Percentiles rank a stretch among this genome's conserved stretches.
Evolutionary conservation across 1,140 invertebrate genomes (phyloP).

Genomic region (Akabosia matsudoensis): DNA sequence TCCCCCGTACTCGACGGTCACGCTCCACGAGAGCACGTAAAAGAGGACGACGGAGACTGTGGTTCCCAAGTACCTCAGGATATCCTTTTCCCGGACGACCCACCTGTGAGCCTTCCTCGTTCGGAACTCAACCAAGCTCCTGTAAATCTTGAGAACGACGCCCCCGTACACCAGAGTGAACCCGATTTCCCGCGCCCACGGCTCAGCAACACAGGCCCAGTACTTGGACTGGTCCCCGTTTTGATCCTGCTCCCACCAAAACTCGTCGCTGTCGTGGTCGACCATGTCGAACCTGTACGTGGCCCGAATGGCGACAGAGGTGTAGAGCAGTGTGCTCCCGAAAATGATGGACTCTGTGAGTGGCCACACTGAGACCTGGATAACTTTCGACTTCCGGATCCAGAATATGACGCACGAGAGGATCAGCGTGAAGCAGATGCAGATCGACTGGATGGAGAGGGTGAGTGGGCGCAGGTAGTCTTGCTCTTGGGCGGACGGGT

Average conservation of each 20-base stretch:
- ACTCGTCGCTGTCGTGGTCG: slow-evolving; percentile 39
- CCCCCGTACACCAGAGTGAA: slow-evolving; percentile 88
- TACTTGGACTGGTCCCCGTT: slow-evolving; percentile 64
- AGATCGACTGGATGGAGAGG: slow-evolving; percentile 10
- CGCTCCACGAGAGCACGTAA: slow-evolving; percentile 83
- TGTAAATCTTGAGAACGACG: slow-evolving; percentile 83
- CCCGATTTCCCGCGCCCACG: slow-evolving; percentile 84
- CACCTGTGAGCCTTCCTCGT: slow-evolving; percentile 67
- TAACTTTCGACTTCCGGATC: slow-evolving; percentile 7
- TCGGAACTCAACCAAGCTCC: slow-evolving; percentile 70
- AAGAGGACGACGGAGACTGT: slow-evolving; percentile 74
- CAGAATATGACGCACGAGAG: not conserved
- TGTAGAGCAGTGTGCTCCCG: slow-evolving; percentile 78
- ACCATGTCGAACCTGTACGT: not conserved
- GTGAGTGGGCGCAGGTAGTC: not conserved
- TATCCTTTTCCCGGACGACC: slow-evolving; percentile 78
- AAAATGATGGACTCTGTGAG: slow-evolving; percentile 80
- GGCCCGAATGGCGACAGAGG: slow-evolving; percentile 64
- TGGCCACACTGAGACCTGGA: slow-evolving; percentile 65
- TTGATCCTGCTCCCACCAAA: not conserved
- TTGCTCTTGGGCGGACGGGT: not conserved
- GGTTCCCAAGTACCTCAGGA: slow-evolving; percentile 71
- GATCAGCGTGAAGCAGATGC: not conserved
- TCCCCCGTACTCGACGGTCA: slow-evolving; percentile 51
- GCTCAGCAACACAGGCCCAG: slow-evolving; percentile 72